A percentile compares a stretch with the other conserved stretches of the same genome.
Conservation (phyloP, 2,113 vertebrate genomes). For the Pungitius pungitius region DNA sequence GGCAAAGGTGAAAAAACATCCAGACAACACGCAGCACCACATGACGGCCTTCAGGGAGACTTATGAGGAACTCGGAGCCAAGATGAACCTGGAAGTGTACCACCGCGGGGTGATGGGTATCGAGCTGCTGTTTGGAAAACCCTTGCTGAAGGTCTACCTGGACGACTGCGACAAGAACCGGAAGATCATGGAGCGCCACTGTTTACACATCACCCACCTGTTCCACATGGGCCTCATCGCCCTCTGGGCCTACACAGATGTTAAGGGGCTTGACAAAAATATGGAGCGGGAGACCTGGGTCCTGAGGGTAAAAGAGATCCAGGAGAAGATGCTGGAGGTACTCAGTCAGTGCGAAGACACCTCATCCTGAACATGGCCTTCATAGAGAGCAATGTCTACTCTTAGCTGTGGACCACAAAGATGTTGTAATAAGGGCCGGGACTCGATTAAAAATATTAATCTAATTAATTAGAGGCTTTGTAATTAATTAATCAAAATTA, state of each 20-base stretch:
- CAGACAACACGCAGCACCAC: slow-evolving; percentile 39
- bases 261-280: slow-evolving; percentile 80
- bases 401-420: slow-evolving; percentile 44
- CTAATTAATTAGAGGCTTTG: no score
- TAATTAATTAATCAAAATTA: no score
- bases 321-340: slow-evolving; percentile 79
- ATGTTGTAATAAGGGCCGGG: no score
- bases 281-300: slow-evolving; percentile 79
- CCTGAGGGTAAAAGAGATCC: slow-evolving; percentile 77
- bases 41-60: slow-evolving; percentile 72
- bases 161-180: slow-evolving; percentile 70
- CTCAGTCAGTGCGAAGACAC: slow-evolving; percentile 73
- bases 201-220: slow-evolving; percentile 78
- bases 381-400: slow-evolving; percentile 17
- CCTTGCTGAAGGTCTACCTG: slow-evolving; percentile 78
- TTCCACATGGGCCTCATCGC: slow-evolving; percentile 83
- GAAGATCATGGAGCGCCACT: slow-evolving; percentile 77
- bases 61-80: slow-evolving; percentile 76
- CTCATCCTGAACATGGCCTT: slow-evolving; percentile 28
- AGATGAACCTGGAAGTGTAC: slow-evolving; percentile 76
- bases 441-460: no score
- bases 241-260: slow-evolving; percentile 80
- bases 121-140: slow-evolving; percentile 64
- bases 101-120: slow-evolving; percentile 75
- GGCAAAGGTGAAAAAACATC: slow-evolving; percentile 69